Conservation (phyloP, 2,888 invertebrate species). For the Yponomeuta plumbellus region DNA sequence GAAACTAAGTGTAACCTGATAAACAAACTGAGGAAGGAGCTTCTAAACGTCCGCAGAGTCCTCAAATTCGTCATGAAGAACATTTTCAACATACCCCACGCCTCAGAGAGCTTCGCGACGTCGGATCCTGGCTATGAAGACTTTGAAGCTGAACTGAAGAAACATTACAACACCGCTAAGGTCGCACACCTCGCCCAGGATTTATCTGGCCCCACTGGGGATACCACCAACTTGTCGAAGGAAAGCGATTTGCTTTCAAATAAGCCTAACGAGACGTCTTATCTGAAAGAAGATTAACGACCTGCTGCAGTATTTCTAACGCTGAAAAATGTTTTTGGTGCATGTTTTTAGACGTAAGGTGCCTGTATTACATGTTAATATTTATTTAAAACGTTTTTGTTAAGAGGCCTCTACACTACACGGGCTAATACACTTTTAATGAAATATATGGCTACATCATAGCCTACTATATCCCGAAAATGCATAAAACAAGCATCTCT, state of each 20-base stretch:
- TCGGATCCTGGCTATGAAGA: background rate
- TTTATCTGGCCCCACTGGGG: background rate
- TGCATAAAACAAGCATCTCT: too few species aligned
- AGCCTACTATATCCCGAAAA: too few species aligned
- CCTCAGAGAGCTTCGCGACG: background rate
- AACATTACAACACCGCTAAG: constrained; percentile 31
- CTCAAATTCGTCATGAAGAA: constrained; percentile 49
- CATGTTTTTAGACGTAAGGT: too few species aligned
- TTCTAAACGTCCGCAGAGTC: constrained; percentile 42
- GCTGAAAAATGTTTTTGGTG: too few species aligned
- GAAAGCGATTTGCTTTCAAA: background rate
- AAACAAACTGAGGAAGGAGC: constrained; percentile 48
- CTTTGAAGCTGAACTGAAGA: constrained; percentile 22
- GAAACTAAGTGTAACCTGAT: constrained; percentile 47
- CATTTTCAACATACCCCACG: constrained; percentile 23
- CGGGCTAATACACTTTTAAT: too few species aligned
- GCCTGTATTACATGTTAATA: too few species aligned
- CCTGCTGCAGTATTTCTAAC: too few species aligned
- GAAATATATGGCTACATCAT: too few species aligned
- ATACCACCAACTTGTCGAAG: background rate
- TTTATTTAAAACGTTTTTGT: too few species aligned
- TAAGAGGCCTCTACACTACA: too few species aligned
- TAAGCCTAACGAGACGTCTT: background rate
- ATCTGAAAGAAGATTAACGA: background rate
- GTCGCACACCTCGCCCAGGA: background rate